A percentile compares a stretch with the other conserved stretches of the same genome.
Evolutionary conservation across 2,888 invertebrate genomes (phyloP).

Genomic region (Syrphus vitripennis): DNA sequence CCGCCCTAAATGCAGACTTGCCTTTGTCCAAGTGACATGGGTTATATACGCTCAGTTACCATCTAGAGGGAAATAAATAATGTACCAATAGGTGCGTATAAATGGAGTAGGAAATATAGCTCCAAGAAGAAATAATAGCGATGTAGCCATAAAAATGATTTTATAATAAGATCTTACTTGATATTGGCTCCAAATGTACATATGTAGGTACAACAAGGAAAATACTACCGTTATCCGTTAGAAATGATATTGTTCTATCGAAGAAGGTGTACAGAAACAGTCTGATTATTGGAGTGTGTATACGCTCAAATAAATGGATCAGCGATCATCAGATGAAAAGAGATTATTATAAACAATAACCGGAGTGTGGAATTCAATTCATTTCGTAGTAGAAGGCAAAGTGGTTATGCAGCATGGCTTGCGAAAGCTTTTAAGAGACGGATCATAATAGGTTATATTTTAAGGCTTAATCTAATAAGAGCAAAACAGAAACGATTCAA

Average conservation of each 20-base stretch:
- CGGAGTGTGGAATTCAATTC: not conserved
- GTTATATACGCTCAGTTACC: constrained; percentile 26
- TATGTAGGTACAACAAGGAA: not conserved
- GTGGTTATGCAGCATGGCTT: too few species aligned
- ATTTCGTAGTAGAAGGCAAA: not conserved
- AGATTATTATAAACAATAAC: not conserved
- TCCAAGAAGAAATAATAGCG: not conserved
- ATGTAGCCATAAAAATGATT: not conserved
- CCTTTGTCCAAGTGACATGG: not conserved
- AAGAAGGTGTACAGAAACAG: not conserved
- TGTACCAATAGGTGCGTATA: not conserved
- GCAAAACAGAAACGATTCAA: too few species aligned
- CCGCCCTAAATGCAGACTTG: constrained; percentile 11
- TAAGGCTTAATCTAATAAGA: too few species aligned
- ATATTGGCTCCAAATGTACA: not conserved
- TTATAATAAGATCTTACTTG: not conserved
- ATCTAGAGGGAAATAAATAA: constrained; percentile 22
- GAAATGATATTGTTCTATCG: not conserved
- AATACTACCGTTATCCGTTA: not conserved
- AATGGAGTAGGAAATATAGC: constrained; percentile 24
- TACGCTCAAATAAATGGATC: too few species aligned
- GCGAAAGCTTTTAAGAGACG: too few species aligned
- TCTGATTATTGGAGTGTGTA: not conserved
- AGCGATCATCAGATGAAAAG: not conserved
- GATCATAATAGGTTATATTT: too few species aligned